A percentile compares a stretch with the other conserved stretches of the same genome.
These are phyloP conservation scores for Danionella cerebrum DNA, from an alignment of 2,113 vertebrate genomes.

Conservation along the genomic window DNA sequence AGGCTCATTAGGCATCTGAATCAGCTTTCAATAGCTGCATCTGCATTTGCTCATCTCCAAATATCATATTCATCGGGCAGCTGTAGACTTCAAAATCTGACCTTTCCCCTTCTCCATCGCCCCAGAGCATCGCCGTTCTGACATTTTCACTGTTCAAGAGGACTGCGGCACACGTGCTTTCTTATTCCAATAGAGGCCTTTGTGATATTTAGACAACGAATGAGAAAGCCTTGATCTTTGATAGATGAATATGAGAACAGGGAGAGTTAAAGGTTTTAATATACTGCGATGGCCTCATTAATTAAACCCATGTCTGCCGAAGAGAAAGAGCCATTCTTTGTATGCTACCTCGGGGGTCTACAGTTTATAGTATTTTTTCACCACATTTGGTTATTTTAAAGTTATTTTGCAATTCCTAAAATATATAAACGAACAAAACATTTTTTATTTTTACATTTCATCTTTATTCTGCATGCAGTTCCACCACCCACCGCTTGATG, in stretches of 20 bases:
- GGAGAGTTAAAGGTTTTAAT: slow-evolving; percentile 23
- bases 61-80: slow-evolving; percentile 37
- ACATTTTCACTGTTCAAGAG: slow-evolving; percentile 31
- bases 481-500: slow-evolving; percentile 24
- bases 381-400: too few relatives aligned
- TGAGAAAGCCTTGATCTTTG: slow-evolving; percentile 33
- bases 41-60: slow-evolving; percentile 25
- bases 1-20: background rate
- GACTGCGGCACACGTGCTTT: slow-evolving; percentile 3
- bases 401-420: too few relatives aligned
- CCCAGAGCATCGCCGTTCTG: slow-evolving; percentile 23
- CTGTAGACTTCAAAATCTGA: slow-evolving; percentile 38
- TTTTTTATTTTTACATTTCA: background rate
- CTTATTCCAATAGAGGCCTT: slow-evolving; percentile 26
- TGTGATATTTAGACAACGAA: slow-evolving; percentile 41
- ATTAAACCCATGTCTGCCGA: slow-evolving; percentile 22
- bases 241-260: slow-evolving; percentile 33
- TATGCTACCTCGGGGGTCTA: background rate
- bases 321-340: background rate
- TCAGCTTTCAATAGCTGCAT: background rate
- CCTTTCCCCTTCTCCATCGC: slow-evolving; percentile 34
- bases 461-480: background rate
- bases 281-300: slow-evolving; percentile 4
- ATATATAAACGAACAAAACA: too few relatives aligned
- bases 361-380: too few relatives aligned